Base-by-base conservation (phyloP, 2,797 vertebrate species). In the Sebastes iracundus region DNA sequence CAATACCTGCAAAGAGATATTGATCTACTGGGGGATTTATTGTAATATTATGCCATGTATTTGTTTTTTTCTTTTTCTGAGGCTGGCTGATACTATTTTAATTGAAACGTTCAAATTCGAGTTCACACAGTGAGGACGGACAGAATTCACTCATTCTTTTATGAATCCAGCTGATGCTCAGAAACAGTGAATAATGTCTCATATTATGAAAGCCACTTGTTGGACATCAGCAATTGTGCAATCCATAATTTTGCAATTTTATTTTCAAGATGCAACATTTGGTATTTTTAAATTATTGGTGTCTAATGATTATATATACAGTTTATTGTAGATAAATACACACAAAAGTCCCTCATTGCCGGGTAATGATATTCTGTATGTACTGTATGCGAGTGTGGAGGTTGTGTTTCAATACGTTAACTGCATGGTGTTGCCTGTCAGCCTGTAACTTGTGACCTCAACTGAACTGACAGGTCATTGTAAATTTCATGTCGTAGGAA, bases 401-500 rank as follows among this genome's bases (percentile, higher is more conserved):
- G 56, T n/a, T 78, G 68, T 84, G 62, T 69, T 61, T 83, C 12
- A 69, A 23, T 77, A 81, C 53, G 30, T 61, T 61, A 38, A 77
- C 62, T 65, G 61, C 67, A 65, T 81, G 65, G 67, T 79, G 67
- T 66, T 73, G 23, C 59, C 75, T 70, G 71, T 82, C 71, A 70
- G 74, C 69, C 62, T 82, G 59, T 49, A 59, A 80, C 72, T 23
- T 63, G n/a, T 77, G 72, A 73, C 77, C 75, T 73, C 60, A 66
- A 27, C 63, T 14, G 46, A 77, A 67, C 60, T 18, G 52, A 77
- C 56, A 28, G 25, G 30, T 64, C 61, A 58, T 70, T 69, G 73
- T 87, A 78, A 55, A 88, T 79, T 52, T 77, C 16, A 72, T 86
- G 75, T 63, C 5, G 1, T 72, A n/a, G 66, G 42, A 83, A 76